phyloP scores from a whole-genome alignment of 1,140 invertebrate species.

The Drosophila orena region DNA sequence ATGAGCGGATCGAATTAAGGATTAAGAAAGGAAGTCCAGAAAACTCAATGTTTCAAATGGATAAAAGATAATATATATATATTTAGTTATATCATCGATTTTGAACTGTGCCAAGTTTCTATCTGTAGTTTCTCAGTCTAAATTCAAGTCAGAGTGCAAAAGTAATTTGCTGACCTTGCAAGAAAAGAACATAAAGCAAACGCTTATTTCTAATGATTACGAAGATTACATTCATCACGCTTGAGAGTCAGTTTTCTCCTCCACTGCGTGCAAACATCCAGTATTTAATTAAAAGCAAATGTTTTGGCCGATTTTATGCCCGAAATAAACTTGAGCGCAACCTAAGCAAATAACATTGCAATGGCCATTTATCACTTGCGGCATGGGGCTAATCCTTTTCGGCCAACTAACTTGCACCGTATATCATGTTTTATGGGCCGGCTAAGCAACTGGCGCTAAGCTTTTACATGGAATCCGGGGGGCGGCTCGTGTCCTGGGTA shows the following conservation, averaged over 20 bases:
- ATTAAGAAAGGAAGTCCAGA: not conserved
- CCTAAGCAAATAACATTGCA: slow-evolving; percentile 71
- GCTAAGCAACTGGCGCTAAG: slow-evolving; percentile 79
- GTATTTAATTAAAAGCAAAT: slow-evolving; percentile 81
- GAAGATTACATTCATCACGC: slow-evolving; percentile 34
- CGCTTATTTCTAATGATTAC: slow-evolving; percentile 46
- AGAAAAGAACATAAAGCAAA: slow-evolving; percentile 1
- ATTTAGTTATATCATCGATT: too few relatives aligned
- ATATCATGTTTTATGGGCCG: slow-evolving; percentile 80
- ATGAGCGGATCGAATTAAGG: slow-evolving; percentile 19
- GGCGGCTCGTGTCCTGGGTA: slow-evolving; percentile 28
- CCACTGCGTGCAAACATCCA: slow-evolving; percentile 11
- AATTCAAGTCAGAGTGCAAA: not conserved
- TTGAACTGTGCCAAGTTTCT: too few relatives aligned
- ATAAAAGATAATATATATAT: too few relatives aligned
- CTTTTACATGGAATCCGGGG: slow-evolving; percentile 56
- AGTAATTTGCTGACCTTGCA: not conserved
- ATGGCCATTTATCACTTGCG: slow-evolving; percentile 66
- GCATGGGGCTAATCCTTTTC: slow-evolving; percentile 73
- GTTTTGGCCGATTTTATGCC: slow-evolving; percentile 75
- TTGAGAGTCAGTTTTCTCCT: not conserved
- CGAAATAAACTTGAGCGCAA: slow-evolving; percentile 59
- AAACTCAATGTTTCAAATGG: too few relatives aligned
- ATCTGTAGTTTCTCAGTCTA: too few relatives aligned
- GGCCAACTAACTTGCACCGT: slow-evolving; percentile 71